Evolutionary conservation across 2,113 vertebrate genomes (phyloP), one percentile per base, ranked within the genome.

Genomic region (Scortum barcoo): DNA sequence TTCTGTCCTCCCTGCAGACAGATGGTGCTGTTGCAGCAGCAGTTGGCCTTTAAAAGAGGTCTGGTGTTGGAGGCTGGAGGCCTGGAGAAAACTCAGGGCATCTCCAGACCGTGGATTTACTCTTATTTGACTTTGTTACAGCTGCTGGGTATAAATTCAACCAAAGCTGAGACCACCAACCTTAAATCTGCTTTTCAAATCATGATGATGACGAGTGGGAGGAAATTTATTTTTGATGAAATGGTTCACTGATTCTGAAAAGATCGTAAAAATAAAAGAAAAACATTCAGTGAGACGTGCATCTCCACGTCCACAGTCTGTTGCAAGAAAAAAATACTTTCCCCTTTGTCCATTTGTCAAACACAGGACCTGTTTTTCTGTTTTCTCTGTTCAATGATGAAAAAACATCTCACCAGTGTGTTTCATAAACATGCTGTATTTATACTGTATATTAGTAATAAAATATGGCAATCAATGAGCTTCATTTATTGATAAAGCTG

Each of bases 101-200:
- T 96, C 87, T 96, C 94, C 65, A 86, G 89, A 67, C 93, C 96
- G 0, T 91, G 89, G 94, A 87, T 96, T 72, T 96, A 94, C 90
- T 96, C 95, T 13, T 96, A 96, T 30, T 94, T 96, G 89, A 88
- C 95, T 54, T 79, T 95, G 68, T 82, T 96, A 72, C 81, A 96
- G 89, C 70, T 92, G 3, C 81, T 93, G 87, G 87, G 87, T 28
- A 77, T 91, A 30, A 89, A 50, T 14, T 26, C 72, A 11, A 1
- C 72, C 1, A 28, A 57, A 56, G 88, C 19, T 26, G 16, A 84
- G 26, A 42, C 91, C 26, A 3, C 7, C 14, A 77, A 81, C 17
- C 53, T 65, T 20, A 72, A 53, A 69, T 36, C 26, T 82, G 19
- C 24, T 46, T 16, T 40, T 38, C 20, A 42, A 3, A 13, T 33